Conservation (phyloP, 2,797 vertebrate genomes). For the Aulostomus chinensis region DNA sequence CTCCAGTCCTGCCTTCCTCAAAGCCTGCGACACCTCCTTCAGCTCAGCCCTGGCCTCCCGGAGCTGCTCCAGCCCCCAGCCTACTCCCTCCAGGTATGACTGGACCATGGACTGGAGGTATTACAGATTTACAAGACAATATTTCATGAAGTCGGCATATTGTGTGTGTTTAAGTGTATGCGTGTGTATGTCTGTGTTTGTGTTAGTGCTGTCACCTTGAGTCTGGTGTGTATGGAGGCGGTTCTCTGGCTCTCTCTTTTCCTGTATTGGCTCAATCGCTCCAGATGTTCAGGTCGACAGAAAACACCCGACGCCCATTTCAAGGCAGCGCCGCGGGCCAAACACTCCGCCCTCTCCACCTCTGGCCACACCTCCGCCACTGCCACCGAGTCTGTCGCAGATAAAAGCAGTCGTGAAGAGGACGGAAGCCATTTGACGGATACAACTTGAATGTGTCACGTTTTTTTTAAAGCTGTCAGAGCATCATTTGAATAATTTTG, state of each 20-base stretch:
- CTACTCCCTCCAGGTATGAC: slow-evolving; percentile 93
- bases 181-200: not conserved
- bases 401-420: not conserved
- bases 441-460: too few species aligned
- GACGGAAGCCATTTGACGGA: too few species aligned
- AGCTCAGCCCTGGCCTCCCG: slow-evolving; percentile 79
- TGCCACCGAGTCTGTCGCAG: slow-evolving; percentile 22
- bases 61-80: slow-evolving; percentile 89
- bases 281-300: slow-evolving; percentile 90
- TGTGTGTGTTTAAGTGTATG: too few species aligned
- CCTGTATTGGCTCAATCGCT: slow-evolving; percentile 87
- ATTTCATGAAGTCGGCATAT: too few species aligned
- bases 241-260: slow-evolving; percentile 91
- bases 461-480: too few species aligned
- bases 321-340: slow-evolving; percentile 92
- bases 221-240: slow-evolving; percentile 87
- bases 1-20: slow-evolving; percentile 77
- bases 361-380: slow-evolving; percentile 86
- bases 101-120: slow-evolving; percentile 87
- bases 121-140: too few species aligned
- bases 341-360: slow-evolving; percentile 86
- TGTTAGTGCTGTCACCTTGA: slow-evolving; percentile 83
- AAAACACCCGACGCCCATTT: slow-evolving; percentile 98
- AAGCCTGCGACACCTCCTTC: slow-evolving; percentile 73
- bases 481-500: too few species aligned